Conservation (phyloP, 2,113 vertebrate species). For the Chaetorhynchus papuensis region DNA sequence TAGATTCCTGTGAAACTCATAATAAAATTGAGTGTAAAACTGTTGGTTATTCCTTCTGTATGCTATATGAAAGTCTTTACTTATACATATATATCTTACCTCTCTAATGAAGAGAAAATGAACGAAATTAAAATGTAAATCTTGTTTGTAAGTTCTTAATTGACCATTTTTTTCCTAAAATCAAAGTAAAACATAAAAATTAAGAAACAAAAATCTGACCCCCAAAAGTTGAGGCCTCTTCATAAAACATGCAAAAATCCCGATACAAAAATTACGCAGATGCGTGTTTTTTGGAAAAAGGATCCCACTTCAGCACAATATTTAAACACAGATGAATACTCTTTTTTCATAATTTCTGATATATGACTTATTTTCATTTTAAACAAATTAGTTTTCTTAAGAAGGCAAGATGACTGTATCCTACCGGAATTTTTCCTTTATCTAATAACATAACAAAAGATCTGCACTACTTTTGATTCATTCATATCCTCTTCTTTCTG, state of each 20-base stretch:
- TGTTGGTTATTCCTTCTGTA: background rate
- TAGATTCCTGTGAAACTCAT: conserved; percentile 5
- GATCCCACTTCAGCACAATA: background rate
- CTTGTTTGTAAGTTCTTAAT: background rate
- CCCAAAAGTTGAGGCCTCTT: background rate
- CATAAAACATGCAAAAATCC: background rate
- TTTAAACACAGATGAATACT: background rate
- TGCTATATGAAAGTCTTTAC: conserved; percentile 15
- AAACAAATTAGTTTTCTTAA: background rate
- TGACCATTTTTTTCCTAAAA: background rate
- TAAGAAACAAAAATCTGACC: conserved; percentile 1
- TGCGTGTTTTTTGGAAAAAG: background rate
- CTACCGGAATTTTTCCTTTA: background rate
- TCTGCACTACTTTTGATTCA: conserved; percentile 21
- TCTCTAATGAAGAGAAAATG: conserved; percentile 41
- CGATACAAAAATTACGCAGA: background rate
- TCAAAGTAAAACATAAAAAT: background rate
- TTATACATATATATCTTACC: background rate
- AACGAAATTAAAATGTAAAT: conserved; percentile 25
- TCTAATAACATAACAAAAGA: conserved; percentile 12
- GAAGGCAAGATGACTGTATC: background rate
- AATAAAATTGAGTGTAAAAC: conserved; percentile 30
- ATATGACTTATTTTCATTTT: background rate
- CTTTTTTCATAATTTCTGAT: background rate
- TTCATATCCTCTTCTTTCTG: background rate